Evolutionary conservation across 2,113 vertebrate genomes (phyloP).

Genomic region (Aythya baeri): DNA sequence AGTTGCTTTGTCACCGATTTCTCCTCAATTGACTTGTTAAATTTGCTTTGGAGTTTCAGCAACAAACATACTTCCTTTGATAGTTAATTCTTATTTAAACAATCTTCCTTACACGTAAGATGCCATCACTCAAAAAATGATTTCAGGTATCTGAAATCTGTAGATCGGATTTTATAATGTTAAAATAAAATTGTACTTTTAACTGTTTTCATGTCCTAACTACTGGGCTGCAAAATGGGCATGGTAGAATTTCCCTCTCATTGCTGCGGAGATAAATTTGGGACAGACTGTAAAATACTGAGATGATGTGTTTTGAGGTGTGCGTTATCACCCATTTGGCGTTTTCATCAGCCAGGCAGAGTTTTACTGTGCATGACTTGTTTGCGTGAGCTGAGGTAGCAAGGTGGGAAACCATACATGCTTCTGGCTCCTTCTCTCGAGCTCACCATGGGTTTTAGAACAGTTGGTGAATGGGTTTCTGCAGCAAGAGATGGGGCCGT

Average conservation of each 20-base stretch:
- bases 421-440: background rate
- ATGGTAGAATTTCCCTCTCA: background rate
- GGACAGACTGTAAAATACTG: background rate
- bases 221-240: background rate
- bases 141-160: background rate
- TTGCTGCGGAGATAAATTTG: background rate
- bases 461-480: background rate
- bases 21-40: background rate
- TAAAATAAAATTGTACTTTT: background rate
- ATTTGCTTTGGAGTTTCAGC: constrained; percentile 6
- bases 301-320: background rate
- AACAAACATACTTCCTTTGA: background rate
- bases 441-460: background rate
- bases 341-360: background rate
- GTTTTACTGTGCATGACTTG: background rate
- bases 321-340: background rate
- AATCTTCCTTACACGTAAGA: background rate
- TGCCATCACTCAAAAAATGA: background rate
- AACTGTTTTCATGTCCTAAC: background rate
- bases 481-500: rapidly evolving
- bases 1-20: background rate
- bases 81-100: background rate
- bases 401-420: background rate
- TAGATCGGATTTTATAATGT: background rate
- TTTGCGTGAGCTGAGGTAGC: background rate